Evolutionary conservation across 2,888 invertebrate genomes (phyloP).

Genomic region (Drosophila quasianomalipes): DNA sequence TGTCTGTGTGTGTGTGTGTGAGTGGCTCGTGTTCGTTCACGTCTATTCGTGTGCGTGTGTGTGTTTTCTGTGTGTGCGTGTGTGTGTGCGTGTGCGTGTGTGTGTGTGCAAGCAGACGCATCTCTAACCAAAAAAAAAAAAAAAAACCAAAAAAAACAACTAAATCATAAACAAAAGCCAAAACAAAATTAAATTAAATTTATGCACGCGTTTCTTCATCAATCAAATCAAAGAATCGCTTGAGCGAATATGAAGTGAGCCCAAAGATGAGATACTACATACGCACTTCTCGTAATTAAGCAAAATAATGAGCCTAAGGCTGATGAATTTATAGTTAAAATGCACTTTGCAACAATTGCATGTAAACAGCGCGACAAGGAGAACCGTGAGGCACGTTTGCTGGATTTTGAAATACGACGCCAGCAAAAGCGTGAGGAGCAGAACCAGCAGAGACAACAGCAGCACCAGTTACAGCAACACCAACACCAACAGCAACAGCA

Average conservation of each 20-base stretch:
- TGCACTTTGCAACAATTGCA: conserved; percentile 82
- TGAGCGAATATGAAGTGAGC: conserved; percentile 35
- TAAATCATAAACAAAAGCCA: conserved; percentile 18
- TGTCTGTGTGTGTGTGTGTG: conserved; percentile 9
- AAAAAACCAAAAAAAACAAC: conserved; percentile 11
- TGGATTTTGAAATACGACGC: conserved; percentile 85
- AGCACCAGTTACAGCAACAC: conserved; percentile 69
- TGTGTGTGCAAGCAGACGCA: conserved; percentile 64
- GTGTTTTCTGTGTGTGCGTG: neutral
- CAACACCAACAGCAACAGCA: conserved; percentile 83
- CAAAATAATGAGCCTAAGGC: conserved; percentile 60
- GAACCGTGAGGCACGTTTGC: conserved; percentile 85
- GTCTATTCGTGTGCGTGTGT: conserved; percentile 5
- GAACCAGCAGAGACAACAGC: conserved; percentile 83
- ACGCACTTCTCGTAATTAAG: conserved; percentile 51
- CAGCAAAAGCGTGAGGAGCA: conserved; percentile 85
- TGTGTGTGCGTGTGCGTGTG: conserved; percentile 19
- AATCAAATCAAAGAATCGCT: conserved; percentile 28
- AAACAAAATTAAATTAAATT: conserved; percentile 19
- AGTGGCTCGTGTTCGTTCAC: conserved; percentile 7
- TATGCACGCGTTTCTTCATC: conserved; percentile 40
- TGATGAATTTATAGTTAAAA: conserved; percentile 74
- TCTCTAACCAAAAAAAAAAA: conserved; percentile 12
- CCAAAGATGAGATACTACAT: conserved; percentile 44
- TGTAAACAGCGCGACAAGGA: conserved; percentile 85